Evolutionary conservation across 23 tunicate species (phyloP).

Genomic region (Styela clava): DNA sequence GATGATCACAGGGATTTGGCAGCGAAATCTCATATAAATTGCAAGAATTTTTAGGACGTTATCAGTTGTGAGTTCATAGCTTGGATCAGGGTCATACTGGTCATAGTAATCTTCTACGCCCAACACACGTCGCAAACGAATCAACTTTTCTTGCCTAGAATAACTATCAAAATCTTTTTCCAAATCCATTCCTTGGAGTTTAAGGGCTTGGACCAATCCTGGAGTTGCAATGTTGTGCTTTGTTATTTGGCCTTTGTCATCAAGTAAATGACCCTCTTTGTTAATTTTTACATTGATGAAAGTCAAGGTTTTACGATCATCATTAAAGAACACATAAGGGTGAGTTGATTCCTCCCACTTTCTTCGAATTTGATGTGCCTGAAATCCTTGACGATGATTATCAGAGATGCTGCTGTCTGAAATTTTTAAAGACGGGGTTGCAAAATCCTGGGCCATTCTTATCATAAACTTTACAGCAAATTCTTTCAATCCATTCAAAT

Average conservation of each 20-base stretch:
- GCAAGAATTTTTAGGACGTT: conserved; percentile 77
- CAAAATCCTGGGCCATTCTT: conserved; percentile 58
- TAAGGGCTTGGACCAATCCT: conserved; percentile 24
- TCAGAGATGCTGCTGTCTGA: not conserved
- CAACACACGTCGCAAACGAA: conserved; percentile 39
- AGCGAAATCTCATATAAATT: conserved; percentile 65
- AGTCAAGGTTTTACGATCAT: conserved; percentile 47
- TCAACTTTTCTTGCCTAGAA: conserved; percentile 34
- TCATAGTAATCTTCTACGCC: conserved; percentile 51
- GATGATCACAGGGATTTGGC: conserved; percentile 65
- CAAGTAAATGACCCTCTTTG: conserved; percentile 33
- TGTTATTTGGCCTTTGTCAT: conserved; percentile 18
- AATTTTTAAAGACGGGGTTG: conserved; percentile 22
- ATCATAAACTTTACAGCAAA: conserved; percentile 62
- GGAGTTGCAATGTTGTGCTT: conserved; percentile 1
- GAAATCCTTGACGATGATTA: too few species aligned
- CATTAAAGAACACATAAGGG: conserved; percentile 61
- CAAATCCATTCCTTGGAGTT: conserved; percentile 36
- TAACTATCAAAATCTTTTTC: conserved; percentile 48
- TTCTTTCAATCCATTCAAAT: conserved; percentile 30
- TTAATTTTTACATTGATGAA: conserved; percentile 47
- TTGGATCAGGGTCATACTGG: conserved; percentile 57
- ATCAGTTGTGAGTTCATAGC: conserved; percentile 75
- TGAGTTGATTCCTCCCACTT: conserved; percentile 50
- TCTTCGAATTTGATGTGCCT: conserved; percentile 51